Conservation (phyloP, 2,797 vertebrate species). For the Scleropages formosus region DNA sequence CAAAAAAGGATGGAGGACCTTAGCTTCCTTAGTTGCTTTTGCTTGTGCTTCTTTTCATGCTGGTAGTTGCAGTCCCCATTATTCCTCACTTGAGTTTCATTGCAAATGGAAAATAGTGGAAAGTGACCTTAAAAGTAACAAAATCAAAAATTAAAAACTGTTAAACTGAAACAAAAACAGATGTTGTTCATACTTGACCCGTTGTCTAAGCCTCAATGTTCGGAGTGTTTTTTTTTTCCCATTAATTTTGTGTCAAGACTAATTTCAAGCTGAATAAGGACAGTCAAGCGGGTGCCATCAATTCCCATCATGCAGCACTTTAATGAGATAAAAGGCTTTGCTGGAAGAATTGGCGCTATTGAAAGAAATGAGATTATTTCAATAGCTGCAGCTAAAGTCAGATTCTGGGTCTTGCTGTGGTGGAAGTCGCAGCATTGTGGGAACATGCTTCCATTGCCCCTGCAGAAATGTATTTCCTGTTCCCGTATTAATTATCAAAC, state of each 20-base stretch:
- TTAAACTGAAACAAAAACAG: conserved; percentile 46
- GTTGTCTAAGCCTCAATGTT: conserved; percentile 63
- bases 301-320: conserved; percentile 65
- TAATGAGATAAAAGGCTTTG: conserved; percentile 79
- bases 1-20: background rate
- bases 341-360: conserved; percentile 70
- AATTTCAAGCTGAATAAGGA: conserved; percentile 69
- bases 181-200: conserved; percentile 50
- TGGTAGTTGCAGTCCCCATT: background rate
- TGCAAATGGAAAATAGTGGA: background rate
- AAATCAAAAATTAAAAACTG: conserved; percentile 54
- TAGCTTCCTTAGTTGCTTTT: background rate
- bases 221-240: conserved; percentile 46
- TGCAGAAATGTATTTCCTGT: conserved; percentile 74
- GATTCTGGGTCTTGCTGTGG: conserved; percentile 13
- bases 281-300: conserved; percentile 75
- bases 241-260: conserved; percentile 73
- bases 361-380: conserved; percentile 64
- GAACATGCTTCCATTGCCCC: conserved; percentile 61
- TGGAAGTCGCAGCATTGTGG: conserved; percentile 47
- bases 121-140: background rate
- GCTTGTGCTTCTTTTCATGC: too few relatives aligned
- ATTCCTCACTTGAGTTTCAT: background rate
- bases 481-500: conserved; percentile 74
- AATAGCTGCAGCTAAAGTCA: conserved; percentile 51